phyloP scores from a whole-genome alignment of 2,888 invertebrate genomes.

The Salticus scenicus region DNA sequence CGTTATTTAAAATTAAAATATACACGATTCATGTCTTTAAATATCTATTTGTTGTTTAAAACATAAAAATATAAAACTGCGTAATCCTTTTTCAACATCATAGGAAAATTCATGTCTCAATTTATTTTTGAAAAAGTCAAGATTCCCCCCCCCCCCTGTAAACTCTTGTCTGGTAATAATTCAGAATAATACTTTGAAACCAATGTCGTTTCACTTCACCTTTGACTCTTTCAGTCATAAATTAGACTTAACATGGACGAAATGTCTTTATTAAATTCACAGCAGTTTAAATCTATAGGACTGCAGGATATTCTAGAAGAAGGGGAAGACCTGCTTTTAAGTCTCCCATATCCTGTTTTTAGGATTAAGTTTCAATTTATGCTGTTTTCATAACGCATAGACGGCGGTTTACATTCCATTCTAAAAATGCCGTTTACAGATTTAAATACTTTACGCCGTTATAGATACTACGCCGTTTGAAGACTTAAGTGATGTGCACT shows the following conservation, averaged over 20 bases:
- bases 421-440: no score
- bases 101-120: background rate
- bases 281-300: background rate
- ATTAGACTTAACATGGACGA: conserved; percentile 4
- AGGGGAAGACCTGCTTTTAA: background rate
- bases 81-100: background rate
- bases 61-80: background rate
- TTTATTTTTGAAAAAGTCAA: background rate
- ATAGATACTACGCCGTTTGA: no score
- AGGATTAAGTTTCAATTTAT: background rate
- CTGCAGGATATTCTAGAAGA: background rate
- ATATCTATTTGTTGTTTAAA: no score
- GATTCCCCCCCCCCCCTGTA: no score
- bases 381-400: no score
- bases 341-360: background rate
- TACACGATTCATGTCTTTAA: no score
- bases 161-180: background rate
- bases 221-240: background rate
- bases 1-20: no score
- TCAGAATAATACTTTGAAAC: background rate
- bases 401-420: no score
- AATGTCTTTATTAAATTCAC: background rate
- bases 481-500: no score
- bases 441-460: no score
- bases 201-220: background rate